These are phyloP conservation scores for Glossophaga mutica DNA, from an alignment of 2,797 vertebrate species.

Conservation along the genomic window DNA sequence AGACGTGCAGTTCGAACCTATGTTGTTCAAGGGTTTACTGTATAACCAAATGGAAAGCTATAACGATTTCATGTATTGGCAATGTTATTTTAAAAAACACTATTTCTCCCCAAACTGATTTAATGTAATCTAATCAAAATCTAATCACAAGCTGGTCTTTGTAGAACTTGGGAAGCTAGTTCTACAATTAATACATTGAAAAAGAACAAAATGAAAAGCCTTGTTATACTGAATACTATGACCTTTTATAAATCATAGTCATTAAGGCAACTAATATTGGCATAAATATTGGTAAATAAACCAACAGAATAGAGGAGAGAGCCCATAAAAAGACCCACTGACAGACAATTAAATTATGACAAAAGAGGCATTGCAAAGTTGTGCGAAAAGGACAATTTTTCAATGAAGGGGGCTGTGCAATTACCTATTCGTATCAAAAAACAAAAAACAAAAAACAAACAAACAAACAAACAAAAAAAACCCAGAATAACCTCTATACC, in stretches of 20 bases:
- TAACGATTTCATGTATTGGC: not conserved
- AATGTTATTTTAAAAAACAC: not conserved
- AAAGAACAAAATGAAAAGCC: not conserved
- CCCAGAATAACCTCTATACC: not conserved
- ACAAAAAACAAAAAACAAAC: too few species aligned
- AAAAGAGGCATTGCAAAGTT: not conserved
- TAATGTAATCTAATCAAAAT: not conserved
- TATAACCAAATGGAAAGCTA: not conserved
- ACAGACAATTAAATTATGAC: not conserved
- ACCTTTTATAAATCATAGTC: not conserved
- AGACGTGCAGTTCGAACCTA: not conserved
- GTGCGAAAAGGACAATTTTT: not conserved
- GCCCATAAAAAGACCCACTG: not conserved
- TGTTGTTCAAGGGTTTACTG: not conserved
- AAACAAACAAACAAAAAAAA: too few species aligned
- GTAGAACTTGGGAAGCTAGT: not conserved
- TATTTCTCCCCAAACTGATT: not conserved
- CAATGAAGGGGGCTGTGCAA: not conserved
- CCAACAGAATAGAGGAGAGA: not conserved
- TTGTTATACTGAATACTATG: not conserved
- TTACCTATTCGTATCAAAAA: not conserved
- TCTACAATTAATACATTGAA: not conserved
- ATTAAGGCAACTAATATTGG: not conserved
- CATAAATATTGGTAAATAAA: not conserved
- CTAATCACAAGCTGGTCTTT: not conserved